phyloP scores from a whole-genome alignment of 2,797 vertebrate genomes.

The Triplophysa yarkandensis region DNA sequence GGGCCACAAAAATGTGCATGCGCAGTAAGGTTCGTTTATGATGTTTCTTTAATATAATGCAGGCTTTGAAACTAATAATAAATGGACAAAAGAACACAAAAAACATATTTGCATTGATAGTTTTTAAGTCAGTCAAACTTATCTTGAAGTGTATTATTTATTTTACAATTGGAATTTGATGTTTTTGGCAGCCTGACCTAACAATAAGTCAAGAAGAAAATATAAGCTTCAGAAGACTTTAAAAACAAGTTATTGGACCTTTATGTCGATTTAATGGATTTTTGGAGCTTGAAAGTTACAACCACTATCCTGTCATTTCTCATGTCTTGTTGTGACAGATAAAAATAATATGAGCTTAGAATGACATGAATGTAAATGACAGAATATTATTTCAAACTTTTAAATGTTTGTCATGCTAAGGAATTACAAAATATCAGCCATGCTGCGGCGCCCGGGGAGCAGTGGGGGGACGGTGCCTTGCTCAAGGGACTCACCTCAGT shows the following conservation, averaged over 20 bases:
- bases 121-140: neutral
- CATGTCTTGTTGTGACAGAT: neutral
- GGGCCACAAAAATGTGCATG: too few relatives aligned
- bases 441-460: too few relatives aligned
- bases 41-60: too few relatives aligned
- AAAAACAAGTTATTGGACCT: neutral
- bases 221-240: neutral
- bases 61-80: neutral
- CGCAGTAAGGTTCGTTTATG: too few relatives aligned
- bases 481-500: too few relatives aligned
- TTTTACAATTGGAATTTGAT: neutral
- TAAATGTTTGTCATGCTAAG: neutral
- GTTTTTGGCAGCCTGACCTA: neutral
- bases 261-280: neutral
- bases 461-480: too few relatives aligned
- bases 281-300: constrained; percentile 10
- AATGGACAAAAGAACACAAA: neutral
- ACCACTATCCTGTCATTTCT: constrained; percentile 3
- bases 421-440: too few relatives aligned
- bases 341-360: neutral
- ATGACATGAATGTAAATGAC: neutral
- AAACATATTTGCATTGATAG: neutral
- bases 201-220: neutral
- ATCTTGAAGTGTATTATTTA: neutral
- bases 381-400: neutral